A percentile compares a stretch with the other conserved stretches of the same genome.
Conservation (phyloP, 2,113 vertebrate genomes). For the Etheostoma spectabile region DNA sequence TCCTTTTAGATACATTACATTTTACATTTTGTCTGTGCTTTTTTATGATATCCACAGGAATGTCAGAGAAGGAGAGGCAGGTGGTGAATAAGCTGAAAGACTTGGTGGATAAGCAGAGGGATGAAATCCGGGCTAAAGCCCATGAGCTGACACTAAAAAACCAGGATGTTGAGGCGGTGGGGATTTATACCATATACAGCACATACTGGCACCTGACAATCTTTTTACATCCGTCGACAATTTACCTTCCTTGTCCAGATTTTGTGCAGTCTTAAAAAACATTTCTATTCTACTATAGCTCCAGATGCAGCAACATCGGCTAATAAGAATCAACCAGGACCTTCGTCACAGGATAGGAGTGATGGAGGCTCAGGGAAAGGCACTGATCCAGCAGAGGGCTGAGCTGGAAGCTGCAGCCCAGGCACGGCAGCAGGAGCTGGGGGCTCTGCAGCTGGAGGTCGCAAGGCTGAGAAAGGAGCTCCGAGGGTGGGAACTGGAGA, state of each 20-base stretch:
- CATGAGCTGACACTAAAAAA: slow-evolving; percentile 88
- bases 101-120: slow-evolving; percentile 92
- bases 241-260: neutral
- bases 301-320: slow-evolving; percentile 92
- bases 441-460: slow-evolving; percentile 73
- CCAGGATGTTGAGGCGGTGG: slow-evolving; percentile 92
- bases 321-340: slow-evolving; percentile 95
- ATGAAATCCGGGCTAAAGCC: slow-evolving; percentile 93
- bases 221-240: neutral
- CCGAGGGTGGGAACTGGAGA: slow-evolving; percentile 56
- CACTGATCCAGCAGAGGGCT: slow-evolving; percentile 91
- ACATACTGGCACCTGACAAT: neutral
- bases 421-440: slow-evolving; percentile 90
- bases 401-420: slow-evolving; percentile 90
- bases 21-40: neutral
- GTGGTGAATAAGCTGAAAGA: slow-evolving; percentile 92
- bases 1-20: too few species aligned
- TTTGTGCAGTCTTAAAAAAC: neutral
- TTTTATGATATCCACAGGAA: slow-evolving; percentile 76
- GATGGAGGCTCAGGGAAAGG: slow-evolving; percentile 92
- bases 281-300: slow-evolving; percentile 82
- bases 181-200: slow-evolving; percentile 33
- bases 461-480: slow-evolving; percentile 82
- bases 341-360: slow-evolving; percentile 88
- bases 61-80: slow-evolving; percentile 90